Evolutionary conservation across 2,888 invertebrate species (phyloP).

Genomic region (Cinara cedri): DNA sequence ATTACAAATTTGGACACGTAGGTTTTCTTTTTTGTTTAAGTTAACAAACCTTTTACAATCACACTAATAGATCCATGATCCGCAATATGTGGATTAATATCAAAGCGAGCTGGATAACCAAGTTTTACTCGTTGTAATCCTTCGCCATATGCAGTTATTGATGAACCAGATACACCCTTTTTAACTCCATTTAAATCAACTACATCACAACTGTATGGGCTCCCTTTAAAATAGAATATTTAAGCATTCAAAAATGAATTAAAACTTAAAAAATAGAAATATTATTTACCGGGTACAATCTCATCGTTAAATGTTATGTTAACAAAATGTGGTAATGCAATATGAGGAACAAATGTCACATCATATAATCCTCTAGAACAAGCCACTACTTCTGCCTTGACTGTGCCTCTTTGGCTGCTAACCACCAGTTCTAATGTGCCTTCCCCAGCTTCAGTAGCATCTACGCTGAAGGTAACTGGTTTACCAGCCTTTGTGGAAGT

Average conservation of each 20-base stretch:
- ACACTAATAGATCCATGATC: constrained; percentile 63
- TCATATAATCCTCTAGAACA: constrained; percentile 90
- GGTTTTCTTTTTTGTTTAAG: neutral
- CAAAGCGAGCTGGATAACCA: constrained; percentile 65
- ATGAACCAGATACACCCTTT: constrained; percentile 59
- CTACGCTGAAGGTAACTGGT: constrained; percentile 90
- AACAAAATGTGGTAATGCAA: constrained; percentile 86
- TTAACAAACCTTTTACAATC: constrained; percentile 65
- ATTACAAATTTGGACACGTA: constrained; percentile 15
- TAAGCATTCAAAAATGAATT: neutral
- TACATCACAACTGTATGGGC: constrained; percentile 84
- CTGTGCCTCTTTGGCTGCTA: constrained; percentile 86
- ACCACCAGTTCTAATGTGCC: constrained; percentile 91
- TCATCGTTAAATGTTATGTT: constrained; percentile 95
- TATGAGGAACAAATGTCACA: constrained; percentile 89
- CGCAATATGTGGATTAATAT: constrained; percentile 63
- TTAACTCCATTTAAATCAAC: constrained; percentile 64
- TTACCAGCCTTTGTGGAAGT: constrained; percentile 70
- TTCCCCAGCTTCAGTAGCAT: constrained; percentile 93
- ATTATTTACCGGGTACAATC: constrained; percentile 71
- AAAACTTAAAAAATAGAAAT: neutral
- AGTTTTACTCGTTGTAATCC: constrained; percentile 62
- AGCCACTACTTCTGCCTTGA: constrained; percentile 87
- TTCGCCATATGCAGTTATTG: constrained; percentile 60
- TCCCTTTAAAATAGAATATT: constrained; percentile 66